Base-by-base conservation (phyloP, 2,113 vertebrate genomes). In the Pelobates fuscus region DNA sequence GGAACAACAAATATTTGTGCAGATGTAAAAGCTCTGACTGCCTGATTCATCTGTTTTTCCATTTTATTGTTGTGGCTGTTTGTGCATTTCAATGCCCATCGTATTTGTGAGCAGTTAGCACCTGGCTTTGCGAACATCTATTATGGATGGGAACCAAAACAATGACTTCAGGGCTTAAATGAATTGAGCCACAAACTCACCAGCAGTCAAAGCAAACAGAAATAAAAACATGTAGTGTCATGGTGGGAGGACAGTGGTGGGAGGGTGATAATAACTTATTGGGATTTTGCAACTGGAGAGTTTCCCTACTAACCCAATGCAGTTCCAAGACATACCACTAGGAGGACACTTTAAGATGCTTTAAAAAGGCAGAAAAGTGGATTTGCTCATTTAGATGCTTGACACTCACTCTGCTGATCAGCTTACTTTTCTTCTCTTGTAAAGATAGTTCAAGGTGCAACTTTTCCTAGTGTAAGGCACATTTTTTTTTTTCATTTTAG, bases 1-100 rank as follows among this genome's bases (percentile, higher is more conserved):
- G n/a, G 30, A 25, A 32, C 26, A n/a, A n/a, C 12, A 29, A 24
- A 10, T 63, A 62, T 63, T 62, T 29, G 43, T 60, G 6, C 4
- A 71, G 6, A 37, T 37, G 32, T 37, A 37, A 1, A 49, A 37
- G 37, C 17, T 2, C 20, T 30, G 70, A 46, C 1, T 65, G 61
- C 15, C 62, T 58, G 71, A 74, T 66, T 74, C 61, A 74, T 74
- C 62, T 74, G 37, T 74, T 74, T 69, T 74, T 74, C 71, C 71
- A 66, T 66, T 52, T 25, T 66, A 66, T 74, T 74, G 71, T 74
- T 58, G 46, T 20, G 10, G 23, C 59, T 72, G 63, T 61, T 74
- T 58, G 17, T 57, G 54, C 52, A 58, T 44, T 67, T 75, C 25
- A 44, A 60, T 60, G 57, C 54, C 27, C 57, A 27, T 68, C 18